Evolutionary conservation across 2,113 vertebrate species (phyloP).

Genomic region (Erinaceus europaeus): DNA sequence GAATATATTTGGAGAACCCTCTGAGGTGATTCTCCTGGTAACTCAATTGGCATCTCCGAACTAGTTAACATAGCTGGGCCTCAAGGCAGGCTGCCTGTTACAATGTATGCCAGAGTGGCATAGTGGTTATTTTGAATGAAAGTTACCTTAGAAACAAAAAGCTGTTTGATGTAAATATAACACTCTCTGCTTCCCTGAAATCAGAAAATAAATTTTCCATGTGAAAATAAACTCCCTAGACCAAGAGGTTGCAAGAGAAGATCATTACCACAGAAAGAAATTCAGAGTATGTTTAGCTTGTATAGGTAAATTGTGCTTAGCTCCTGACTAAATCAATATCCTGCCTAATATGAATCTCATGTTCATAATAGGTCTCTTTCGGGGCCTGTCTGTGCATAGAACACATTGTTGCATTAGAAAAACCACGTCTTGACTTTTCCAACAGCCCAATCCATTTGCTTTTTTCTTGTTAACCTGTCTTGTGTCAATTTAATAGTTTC

Average conservation of each 20-base stretch:
- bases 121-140: neutral
- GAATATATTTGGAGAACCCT: neutral
- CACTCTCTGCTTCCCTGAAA: neutral
- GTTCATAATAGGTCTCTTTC: no score
- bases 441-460: no score
- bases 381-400: no score
- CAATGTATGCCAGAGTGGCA: neutral
- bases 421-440: no score
- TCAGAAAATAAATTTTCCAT: neutral
- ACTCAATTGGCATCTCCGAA: neutral
- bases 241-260: neutral
- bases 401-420: no score
- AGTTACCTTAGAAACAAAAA: neutral
- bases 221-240: neutral
- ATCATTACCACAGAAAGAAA: neutral
- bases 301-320: neutral
- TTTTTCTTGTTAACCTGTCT: no score
- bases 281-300: neutral
- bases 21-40: neutral
- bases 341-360: no score
- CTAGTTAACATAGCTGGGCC: neutral
- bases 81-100: neutral
- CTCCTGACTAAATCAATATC: neutral
- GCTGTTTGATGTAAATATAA: neutral
- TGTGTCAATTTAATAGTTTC: neutral